Evolutionary conservation across 2,113 vertebrate species (phyloP).

Genomic region (Colinus virginianus): DNA sequence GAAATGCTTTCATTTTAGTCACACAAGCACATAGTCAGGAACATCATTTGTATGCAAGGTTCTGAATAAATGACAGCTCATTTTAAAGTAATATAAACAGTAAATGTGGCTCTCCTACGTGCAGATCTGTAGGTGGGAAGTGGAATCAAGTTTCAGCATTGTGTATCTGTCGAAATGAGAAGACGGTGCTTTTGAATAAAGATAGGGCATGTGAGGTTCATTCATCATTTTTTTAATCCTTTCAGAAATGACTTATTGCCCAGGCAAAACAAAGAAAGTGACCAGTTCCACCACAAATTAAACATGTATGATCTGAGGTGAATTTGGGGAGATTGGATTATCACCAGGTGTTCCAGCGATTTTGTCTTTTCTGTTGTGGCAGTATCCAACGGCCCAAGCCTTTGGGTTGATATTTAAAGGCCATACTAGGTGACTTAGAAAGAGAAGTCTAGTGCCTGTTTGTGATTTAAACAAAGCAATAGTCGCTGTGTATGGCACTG

Average conservation of each 20-base stretch:
- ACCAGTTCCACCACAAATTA: neutral
- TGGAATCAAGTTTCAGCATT: neutral
- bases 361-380: neutral
- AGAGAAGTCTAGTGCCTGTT: neutral
- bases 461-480: neutral
- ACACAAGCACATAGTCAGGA: neutral
- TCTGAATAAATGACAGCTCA: neutral
- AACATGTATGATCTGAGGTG: neutral
- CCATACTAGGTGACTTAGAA: neutral
- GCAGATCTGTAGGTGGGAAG: neutral
- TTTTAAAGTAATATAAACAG: neutral
- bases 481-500: neutral
- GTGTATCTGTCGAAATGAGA: neutral
- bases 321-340: neutral
- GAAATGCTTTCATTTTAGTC: constrained; percentile 6
- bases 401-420: neutral
- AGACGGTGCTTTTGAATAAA: neutral
- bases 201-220: neutral
- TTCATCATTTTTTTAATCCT: constrained; percentile 12
- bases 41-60: neutral
- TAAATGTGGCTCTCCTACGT: neutral
- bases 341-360: neutral
- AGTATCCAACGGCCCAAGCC: neutral
- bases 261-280: neutral
- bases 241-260: neutral